These are phyloP conservation scores for Dascillus cervinus DNA, from an alignment of 2,888 invertebrate genomes.

Conservation along the genomic window DNA sequence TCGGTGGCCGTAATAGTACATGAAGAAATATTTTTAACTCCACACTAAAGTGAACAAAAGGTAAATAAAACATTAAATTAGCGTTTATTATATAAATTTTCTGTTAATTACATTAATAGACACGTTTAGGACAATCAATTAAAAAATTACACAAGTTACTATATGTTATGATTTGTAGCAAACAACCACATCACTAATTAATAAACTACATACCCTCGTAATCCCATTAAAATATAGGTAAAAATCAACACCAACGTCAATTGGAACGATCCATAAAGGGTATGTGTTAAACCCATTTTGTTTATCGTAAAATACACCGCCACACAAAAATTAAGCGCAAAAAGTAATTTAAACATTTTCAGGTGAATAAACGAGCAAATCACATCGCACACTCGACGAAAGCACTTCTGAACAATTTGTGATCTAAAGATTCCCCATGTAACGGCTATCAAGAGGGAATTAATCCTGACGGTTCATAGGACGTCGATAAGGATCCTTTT, in stretches of 20 bases:
- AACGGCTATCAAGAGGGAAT: background rate
- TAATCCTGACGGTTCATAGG: background rate
- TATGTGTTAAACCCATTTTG: slow-evolving; percentile 18
- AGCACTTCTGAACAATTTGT: background rate
- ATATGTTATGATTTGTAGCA: too few species aligned
- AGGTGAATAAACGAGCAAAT: background rate
- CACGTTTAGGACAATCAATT: too few species aligned
- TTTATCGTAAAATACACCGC: too few species aligned
- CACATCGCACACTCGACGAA: background rate
- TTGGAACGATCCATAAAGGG: slow-evolving; percentile 31
- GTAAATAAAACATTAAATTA: slow-evolving; percentile 2
- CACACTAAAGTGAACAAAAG: too few species aligned
- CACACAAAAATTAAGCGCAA: too few species aligned
- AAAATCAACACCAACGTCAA: slow-evolving; percentile 29
- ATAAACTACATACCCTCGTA: slow-evolving; percentile 31
- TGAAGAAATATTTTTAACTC: too few species aligned
- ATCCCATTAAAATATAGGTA: slow-evolving; percentile 30
- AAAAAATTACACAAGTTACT: too few species aligned
- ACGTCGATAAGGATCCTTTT: too few species aligned
- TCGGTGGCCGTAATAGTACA: too few species aligned
- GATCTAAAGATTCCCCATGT: background rate
- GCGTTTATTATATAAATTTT: too few species aligned
- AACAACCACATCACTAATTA: too few species aligned
- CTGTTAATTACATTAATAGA: too few species aligned
- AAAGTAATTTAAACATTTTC: background rate